These are phyloP conservation scores for Erpobdella octoculata DNA, from an alignment of 2,888 invertebrate species.

Conservation along the genomic window DNA sequence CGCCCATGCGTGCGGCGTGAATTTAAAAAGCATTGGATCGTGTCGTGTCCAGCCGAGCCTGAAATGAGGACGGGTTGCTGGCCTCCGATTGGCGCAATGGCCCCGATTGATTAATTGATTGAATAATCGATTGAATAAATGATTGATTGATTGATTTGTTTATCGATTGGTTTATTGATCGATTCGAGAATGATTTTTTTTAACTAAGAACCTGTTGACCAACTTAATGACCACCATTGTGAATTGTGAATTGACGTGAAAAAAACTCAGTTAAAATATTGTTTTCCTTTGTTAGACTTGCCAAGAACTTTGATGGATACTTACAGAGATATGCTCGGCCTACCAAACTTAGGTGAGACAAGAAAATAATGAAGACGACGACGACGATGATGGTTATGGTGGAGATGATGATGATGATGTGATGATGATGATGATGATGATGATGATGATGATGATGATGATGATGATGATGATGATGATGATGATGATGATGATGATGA, in stretches of 20 bases:
- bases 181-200: background rate
- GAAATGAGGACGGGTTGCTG: no score
- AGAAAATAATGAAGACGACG: background rate
- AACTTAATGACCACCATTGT: no score
- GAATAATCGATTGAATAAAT: no score
- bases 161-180: no score
- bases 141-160: no score
- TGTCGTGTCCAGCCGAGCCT: background rate
- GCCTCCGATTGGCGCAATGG: no score
- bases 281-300: background rate
- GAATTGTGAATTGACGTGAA: background rate
- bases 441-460: background rate
- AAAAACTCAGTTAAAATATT: background rate
- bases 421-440: background rate
- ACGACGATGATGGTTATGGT: no score
- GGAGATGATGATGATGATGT: no score
- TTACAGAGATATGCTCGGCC: constrained; percentile 1
- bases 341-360: constrained; percentile 4
- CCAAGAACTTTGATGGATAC: background rate
- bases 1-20: background rate
- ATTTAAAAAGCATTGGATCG: constrained; percentile 6
- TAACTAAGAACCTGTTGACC: background rate
- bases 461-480: constrained; percentile 12
- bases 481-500: constrained; percentile 23
- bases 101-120: no score